Conservation (phyloP, 2,888 invertebrate species). For the Neoascia interrupta region DNA sequence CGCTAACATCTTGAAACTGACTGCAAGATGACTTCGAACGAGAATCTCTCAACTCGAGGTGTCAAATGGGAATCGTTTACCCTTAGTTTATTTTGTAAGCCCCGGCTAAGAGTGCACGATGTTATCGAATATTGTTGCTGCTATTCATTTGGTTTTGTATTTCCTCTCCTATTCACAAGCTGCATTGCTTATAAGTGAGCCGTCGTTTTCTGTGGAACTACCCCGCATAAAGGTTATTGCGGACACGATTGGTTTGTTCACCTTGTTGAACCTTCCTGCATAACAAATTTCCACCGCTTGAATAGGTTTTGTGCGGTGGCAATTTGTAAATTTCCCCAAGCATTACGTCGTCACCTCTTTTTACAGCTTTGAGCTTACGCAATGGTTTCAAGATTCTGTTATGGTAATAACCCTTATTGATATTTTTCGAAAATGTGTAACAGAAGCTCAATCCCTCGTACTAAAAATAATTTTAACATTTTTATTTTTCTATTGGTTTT, state of each 20-base stretch:
- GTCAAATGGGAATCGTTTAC: conserved; percentile 46
- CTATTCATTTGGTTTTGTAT: conserved; percentile 27
- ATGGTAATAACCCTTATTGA: conserved; percentile 12
- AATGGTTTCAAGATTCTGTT: conserved; percentile 15
- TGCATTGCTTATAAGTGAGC: conserved; percentile 13
- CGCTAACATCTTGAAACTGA: too few relatives aligned
- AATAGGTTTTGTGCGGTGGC: conserved; percentile 7
- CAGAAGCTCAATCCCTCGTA: conserved; percentile 44
- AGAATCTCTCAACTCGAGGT: neutral
- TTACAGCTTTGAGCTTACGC: neutral
- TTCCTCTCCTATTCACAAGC: conserved; percentile 37
- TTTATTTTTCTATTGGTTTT: conserved; percentile 15
- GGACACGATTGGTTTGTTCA: conserved; percentile 18
- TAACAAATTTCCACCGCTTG: conserved; percentile 35
- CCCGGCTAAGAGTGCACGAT: too few relatives aligned
- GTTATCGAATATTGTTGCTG: conserved; percentile 31
- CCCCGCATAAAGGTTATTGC: neutral
- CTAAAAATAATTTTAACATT: conserved; percentile 14
- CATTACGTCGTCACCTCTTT: too few relatives aligned
- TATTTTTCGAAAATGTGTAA: neutral
- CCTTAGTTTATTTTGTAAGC: neutral
- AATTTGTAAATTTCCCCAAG: neutral
- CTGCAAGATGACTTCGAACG: neutral
- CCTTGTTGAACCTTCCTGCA: conserved; percentile 47
- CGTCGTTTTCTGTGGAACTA: too few relatives aligned